These are phyloP conservation scores for Leucoraja erinaceus DNA, from an alignment of 2,113 vertebrate genomes.

Conservation along the genomic window DNA sequence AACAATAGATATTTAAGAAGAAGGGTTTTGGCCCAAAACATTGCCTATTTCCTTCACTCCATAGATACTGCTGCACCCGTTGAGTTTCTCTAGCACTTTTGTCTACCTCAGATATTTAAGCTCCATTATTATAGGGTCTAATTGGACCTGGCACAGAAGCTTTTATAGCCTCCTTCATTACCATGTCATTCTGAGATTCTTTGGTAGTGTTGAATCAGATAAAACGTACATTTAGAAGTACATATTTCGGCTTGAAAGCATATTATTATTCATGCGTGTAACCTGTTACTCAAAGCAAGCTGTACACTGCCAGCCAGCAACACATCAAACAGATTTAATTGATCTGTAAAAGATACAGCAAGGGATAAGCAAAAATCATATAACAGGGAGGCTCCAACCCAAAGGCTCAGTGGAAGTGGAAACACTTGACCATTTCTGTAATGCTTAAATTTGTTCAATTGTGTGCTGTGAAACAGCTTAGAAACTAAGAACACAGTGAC, in stretches of 20 bases:
- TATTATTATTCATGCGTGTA: neutral
- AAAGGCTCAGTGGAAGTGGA: neutral
- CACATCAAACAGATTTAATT: neutral
- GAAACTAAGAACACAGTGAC: neutral
- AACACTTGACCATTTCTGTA: neutral
- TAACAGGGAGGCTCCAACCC: neutral
- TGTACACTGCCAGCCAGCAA: neutral
- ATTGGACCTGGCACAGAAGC: neutral
- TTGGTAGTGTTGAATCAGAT: neutral
- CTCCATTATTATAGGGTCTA: neutral
- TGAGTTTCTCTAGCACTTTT: too few relatives aligned
- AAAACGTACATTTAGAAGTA: neutral
- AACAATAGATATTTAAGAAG: neutral
- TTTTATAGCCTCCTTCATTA: neutral
- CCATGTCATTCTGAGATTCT: neutral
- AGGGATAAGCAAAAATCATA: neutral
- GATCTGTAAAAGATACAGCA: neutral
- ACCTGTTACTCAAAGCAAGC: neutral
- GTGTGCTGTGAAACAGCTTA: neutral
- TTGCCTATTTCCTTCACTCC: too few relatives aligned
- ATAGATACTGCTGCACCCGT: too few relatives aligned
- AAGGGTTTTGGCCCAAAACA: too few relatives aligned
- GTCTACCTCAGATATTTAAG: too few relatives aligned
- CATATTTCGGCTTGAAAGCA: neutral
- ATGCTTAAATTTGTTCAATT: neutral